Base-by-base conservation (phyloP, 2,888 invertebrate genomes). In the Aleiodes leptofemur region DNA sequence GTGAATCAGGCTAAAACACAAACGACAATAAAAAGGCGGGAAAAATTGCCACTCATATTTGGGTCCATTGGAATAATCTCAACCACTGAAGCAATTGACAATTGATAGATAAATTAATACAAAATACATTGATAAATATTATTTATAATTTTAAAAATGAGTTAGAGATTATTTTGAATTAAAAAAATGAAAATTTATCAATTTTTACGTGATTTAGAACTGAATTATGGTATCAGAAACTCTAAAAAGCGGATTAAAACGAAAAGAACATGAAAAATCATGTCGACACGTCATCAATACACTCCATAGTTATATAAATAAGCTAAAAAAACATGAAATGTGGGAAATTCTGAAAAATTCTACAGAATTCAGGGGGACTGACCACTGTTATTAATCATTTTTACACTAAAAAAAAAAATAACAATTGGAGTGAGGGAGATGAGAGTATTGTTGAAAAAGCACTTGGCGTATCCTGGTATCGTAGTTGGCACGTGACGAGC, bases 301-400 rank as follows among this genome's bases (percentile, higher is more conserved):
- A 48, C 16, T 43, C 16, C 16, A 1, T 9, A 48, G 64, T 48
- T 43, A n/a, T 34, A 61, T 61, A 61, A 61, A 64, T 61, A 61
- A 61, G 43, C 48, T 23, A 48, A 23, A 29, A 64, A 23, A 48
- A 43, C 43, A 43, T 38, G 48, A 64, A 64, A 11, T 43, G 34
- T 38, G 61, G 13, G 48, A 16, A 64, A 48, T 48, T 48, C 64
- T 64, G 14, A 38, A 48, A 64, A 64, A 48, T 64, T 34, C 48
- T 64, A 34, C 14, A 38, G 29, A 64, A 64, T 64, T 64, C 64
- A 48, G 64, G 11, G 64, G 64, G 64, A 64, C 23, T 43, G 64
- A 48, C 64, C 64, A 48, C 16, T 48, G 48, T 43, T 64, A 64
- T 64, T 48, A 64, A 64, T 64, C 64, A 64, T 68, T 68, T 51